A percentile compares a stretch with the other conserved stretches of the same genome.
phyloP scores from a whole-genome alignment of 35 echinoderm and acorn worm species.

The Apostichopus californicus region DNA sequence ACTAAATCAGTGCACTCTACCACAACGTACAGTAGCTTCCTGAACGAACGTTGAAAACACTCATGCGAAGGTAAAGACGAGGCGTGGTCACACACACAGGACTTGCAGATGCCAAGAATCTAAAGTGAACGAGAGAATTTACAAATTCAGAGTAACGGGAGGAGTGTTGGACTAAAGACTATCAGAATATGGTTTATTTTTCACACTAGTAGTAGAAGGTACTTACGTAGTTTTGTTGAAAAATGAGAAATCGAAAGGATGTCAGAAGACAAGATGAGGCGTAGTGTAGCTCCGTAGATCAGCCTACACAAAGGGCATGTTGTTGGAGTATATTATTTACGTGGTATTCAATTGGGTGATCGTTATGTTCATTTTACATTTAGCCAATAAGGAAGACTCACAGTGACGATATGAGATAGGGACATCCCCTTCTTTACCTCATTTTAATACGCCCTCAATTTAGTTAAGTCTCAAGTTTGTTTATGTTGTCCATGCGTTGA shows the following conservation, averaged over 20 bases:
- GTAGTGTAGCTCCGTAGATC: not conserved
- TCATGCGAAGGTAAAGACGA: constrained; percentile 19
- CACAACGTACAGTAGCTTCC: not conserved
- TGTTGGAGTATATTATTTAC: not conserved
- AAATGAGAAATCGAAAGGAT: not conserved
- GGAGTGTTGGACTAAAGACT: not conserved
- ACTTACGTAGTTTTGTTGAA: not conserved
- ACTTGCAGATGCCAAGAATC: constrained; percentile 1
- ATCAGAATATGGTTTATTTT: not conserved
- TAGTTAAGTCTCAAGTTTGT: too few relatives aligned
- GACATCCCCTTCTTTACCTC: constrained; percentile 2
- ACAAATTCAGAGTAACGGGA: not conserved
- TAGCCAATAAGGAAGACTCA: not conserved
- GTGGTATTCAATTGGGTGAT: not conserved
- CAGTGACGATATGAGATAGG: not conserved
- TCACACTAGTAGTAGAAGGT: not conserved
- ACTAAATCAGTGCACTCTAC: not conserved
- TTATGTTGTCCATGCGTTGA: too few relatives aligned
- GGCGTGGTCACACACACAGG: constrained; percentile 30
- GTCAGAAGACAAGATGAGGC: not conserved
- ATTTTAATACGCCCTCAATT: not conserved
- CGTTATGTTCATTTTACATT: constrained; percentile 6
- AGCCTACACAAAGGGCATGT: not conserved
- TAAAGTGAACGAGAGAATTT: not conserved
- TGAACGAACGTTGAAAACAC: not conserved